These are phyloP conservation scores for Amniataba percoides DNA, from an alignment of 2,797 vertebrate species.

Conservation along the genomic window DNA sequence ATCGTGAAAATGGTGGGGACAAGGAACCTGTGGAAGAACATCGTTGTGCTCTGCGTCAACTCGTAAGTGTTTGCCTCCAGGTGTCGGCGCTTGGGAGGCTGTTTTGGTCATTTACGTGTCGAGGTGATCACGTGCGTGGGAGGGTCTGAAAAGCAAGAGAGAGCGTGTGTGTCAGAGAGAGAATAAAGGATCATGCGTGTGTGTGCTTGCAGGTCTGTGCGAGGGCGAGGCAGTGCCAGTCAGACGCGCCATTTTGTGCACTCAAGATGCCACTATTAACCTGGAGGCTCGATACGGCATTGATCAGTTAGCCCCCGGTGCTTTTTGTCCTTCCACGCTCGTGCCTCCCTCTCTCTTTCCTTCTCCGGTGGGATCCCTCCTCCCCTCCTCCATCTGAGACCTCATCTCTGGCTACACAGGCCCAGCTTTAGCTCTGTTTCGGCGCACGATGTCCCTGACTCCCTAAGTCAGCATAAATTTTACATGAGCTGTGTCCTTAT, in stretches of 20 bases:
- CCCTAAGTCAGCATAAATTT: slow-evolving; percentile 73
- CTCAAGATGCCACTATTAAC: slow-evolving; percentile 49
- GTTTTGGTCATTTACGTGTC: background rate
- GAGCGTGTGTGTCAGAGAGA: too few relatives aligned
- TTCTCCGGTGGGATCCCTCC: slow-evolving; percentile 49
- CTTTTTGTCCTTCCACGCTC: slow-evolving; percentile 56
- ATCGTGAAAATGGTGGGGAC: slow-evolving; percentile 96
- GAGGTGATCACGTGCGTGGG: slow-evolving; percentile 1
- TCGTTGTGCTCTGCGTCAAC: slow-evolving; percentile 97
- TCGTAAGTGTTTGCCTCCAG: slow-evolving; percentile 87
- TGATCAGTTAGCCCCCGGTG: slow-evolving; percentile 50
- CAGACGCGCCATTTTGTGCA: slow-evolving; percentile 58
- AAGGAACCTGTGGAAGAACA: slow-evolving; percentile 98
- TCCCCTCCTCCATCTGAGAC: slow-evolving; percentile 34
- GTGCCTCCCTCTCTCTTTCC: slow-evolving; percentile 49
- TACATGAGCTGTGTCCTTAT: slow-evolving; percentile 78
- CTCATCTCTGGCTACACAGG: slow-evolving; percentile 32
- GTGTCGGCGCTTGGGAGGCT: background rate
- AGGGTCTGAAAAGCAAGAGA: slow-evolving; percentile 8
- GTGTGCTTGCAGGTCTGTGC: slow-evolving; percentile 1
- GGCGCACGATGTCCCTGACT: slow-evolving; percentile 58
- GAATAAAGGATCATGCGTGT: background rate
- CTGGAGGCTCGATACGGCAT: slow-evolving; percentile 56
- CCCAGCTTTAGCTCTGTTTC: slow-evolving; percentile 50
- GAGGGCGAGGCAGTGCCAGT: slow-evolving; percentile 32